phyloP scores from a whole-genome alignment of 2,888 invertebrate species.

The Salticus scenicus region DNA sequence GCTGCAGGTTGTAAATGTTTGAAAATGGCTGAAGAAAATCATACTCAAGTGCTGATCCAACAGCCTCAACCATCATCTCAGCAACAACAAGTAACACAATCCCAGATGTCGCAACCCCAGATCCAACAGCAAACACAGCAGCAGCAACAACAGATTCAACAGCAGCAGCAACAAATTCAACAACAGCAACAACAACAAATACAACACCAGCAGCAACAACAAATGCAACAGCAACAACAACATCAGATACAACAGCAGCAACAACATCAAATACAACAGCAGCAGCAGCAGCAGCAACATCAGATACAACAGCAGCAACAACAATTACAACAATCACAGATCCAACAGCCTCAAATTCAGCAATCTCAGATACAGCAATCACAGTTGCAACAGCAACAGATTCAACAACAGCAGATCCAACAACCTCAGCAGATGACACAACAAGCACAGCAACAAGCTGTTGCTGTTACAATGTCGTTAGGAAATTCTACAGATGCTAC shows the following conservation, averaged over 20 bases:
- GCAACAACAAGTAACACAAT: constrained; percentile 5
- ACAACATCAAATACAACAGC: constrained; percentile 34
- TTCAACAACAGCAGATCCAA: not conserved
- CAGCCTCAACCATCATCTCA: constrained; percentile 33
- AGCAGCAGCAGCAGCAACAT: constrained; percentile 24
- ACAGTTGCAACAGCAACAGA: constrained; percentile 21
- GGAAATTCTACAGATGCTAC: constrained; percentile 30
- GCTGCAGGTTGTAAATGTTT: not conserved
- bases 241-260: constrained; percentile 37
- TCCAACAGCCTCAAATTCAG: constrained; percentile 26
- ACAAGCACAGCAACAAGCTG: constrained; percentile 29
- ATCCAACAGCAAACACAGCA: constrained; percentile 28
- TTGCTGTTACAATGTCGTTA: constrained; percentile 29
- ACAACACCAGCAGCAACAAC: constrained; percentile 20
- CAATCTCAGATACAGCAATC: constrained; percentile 27
- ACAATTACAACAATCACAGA: constrained; percentile 33
- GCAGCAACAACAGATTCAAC: not conserved
- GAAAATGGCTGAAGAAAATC: constrained; percentile 59
- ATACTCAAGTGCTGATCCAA: constrained; percentile 40
- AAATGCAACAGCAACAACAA: constrained; percentile 22
- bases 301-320: constrained; percentile 31
- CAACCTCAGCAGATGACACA: constrained; percentile 16
- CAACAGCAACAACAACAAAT: constrained; percentile 34
- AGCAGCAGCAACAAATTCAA: constrained; percentile 10
- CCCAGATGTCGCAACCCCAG: constrained; percentile 19